Evolutionary conservation across 1,140 invertebrate species (phyloP), one percentile per base, ranked within the genome.

Genomic region (Drosophila nasuta): DNA sequence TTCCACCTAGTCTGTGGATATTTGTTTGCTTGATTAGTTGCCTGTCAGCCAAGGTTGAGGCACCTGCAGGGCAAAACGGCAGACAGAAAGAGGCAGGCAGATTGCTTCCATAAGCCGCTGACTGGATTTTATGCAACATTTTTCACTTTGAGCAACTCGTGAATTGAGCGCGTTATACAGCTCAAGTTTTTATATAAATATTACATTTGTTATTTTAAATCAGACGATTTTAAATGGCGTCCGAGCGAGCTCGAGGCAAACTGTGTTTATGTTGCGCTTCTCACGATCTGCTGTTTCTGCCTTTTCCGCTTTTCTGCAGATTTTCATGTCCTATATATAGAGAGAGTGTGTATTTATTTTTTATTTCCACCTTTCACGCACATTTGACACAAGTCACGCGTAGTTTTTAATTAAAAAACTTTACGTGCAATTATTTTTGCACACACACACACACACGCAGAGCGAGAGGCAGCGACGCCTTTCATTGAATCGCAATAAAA

Each of bases 351-450:
- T 49, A 41, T 38, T 43, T 28, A n/a, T 68, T 71, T 63, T 63
- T 68, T 66, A 57, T 72, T 56, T 64, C 20, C 49, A 72, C 63
- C 75, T 78, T 80, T 89, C 74, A 80, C 66, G 80, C 85, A 69
- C 69, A 74, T 88, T 88, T 82, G 72, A 80, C 69, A 79, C 73
- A 80, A 88, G 73, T 87, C 69, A 88, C 80, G 73, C 73, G 80
- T 87, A 83, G 73, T 80, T 89, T 87, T 88, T 88, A 88, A 88
- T 88, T 88, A 88, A 88, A 88, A 88, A 88, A 88, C 83, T 88
- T 89, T 73, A 78, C 64, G 70, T 81, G 83, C 85, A 88, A 88
- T 88, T 88, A 88, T 89, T 81, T 86, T 73, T 52, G 7, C 33
- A 2, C 58, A 70, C 67, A 51, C 43, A 52, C 20, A 13, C 52